Evolutionary conservation across 2,113 vertebrate species (phyloP).

Genomic region (Cercopithecus mona): DNA sequence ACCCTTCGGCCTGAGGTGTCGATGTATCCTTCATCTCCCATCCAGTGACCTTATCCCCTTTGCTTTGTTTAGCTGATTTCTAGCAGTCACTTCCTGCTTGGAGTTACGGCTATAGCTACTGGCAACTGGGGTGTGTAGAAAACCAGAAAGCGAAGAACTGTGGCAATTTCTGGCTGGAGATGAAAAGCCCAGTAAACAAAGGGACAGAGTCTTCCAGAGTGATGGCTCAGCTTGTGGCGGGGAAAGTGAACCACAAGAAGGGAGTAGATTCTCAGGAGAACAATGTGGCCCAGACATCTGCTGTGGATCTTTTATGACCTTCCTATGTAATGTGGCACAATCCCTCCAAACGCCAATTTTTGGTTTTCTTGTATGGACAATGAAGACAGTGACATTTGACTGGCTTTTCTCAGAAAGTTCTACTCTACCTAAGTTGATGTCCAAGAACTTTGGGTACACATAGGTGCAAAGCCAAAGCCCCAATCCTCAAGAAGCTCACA

Average conservation of each 20-base stretch:
- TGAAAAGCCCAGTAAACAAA: neutral
- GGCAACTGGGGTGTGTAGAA: neutral
- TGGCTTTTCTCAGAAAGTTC: neutral
- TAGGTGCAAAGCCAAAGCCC: neutral
- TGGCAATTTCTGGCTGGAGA: neutral
- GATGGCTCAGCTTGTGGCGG: neutral
- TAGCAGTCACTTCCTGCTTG: neutral
- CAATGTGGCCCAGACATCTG: accelerated
- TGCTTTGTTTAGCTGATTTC: neutral
- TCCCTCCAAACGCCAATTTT: accelerated
- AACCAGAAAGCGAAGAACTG: neutral
- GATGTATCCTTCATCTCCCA: neutral
- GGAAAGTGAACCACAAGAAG: neutral
- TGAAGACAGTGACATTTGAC: accelerated
- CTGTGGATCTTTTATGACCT: accelerated
- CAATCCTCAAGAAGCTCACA: neutral
- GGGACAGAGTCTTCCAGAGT: neutral
- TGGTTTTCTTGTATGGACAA: neutral
- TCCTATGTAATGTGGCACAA: accelerated
- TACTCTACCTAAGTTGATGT: too few species aligned
- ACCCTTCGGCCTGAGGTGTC: accelerated
- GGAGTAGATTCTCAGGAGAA: neutral
- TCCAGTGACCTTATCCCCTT: neutral
- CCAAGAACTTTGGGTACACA: neutral
- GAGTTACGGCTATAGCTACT: neutral